Base-by-base conservation (phyloP, 2,797 vertebrate species). In the Nannoperca australis region DNA sequence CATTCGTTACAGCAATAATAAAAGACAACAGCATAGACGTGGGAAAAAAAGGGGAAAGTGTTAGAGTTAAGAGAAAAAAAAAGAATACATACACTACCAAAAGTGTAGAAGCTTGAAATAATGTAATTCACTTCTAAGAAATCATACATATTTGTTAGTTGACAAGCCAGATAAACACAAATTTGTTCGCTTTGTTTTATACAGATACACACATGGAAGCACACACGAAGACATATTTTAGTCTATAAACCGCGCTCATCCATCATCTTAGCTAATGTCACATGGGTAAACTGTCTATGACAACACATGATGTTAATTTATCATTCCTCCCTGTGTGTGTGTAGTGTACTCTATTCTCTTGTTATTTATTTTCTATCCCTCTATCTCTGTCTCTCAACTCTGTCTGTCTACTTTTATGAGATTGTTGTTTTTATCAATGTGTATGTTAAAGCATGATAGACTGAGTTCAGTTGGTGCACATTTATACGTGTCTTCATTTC, bases 231-330 rank as follows among this genome's bases (percentile, higher is more conserved):
- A 85, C 59, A 76, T 82, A 70, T 80, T 86, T 82, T 70, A 86
- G 83, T 64, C 67, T 82, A 20, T 62, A 90, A 92, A 91, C 84
- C 92, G 2, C 71, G 14, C 75, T 90, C 93, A 93, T 94, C 91
- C 90, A 93, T 94, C 93, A 93, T 94, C 77, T 90, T 79, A 90
- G 91, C 89, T 93, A 78, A 92, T 85, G 88, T 91, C 92, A 91
- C 87, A 89, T 88, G 85, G 82, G 84, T 87, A 89, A 87, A 91
- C 82, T 82, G 83, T 84, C 83, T 89, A 79, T 92, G 89, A 92
- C 67, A 71, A 92, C 89, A 92, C 86, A 84, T 89, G 81, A 89
- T 84, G 82, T 86, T 89, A 77, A 94, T 93, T 89, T 88, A 88
- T 90, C 85, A 84, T 81, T 70, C 49, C 60, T 79, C 69, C 74